A percentile compares a stretch with the other conserved stretches of the same genome.
These are phyloP conservation scores for Lophius piscatorius DNA, from an alignment of 2,113 vertebrate species.

Conservation along the genomic window DNA sequence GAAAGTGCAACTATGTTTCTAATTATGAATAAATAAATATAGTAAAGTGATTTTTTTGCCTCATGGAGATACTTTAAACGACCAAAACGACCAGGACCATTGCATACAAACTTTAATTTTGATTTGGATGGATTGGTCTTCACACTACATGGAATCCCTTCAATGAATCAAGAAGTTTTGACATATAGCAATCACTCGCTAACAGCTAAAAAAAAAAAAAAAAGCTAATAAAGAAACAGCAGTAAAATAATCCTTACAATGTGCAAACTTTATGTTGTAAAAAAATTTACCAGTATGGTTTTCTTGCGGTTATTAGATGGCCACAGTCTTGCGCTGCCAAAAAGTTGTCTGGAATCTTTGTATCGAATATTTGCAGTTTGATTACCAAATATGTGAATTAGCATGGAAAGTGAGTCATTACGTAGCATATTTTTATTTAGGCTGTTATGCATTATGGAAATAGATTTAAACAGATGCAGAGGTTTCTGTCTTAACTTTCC, in stretches of 20 bases:
- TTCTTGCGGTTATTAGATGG: not conserved
- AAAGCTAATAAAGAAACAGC: too few species aligned
- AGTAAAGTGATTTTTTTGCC: too few species aligned
- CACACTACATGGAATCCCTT: too few species aligned
- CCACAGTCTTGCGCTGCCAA: slow-evolving; percentile 36
- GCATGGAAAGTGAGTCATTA: not conserved
- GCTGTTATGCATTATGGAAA: not conserved
- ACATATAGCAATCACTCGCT: too few species aligned
- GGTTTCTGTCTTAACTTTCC: not conserved
- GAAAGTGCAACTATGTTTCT: not conserved
- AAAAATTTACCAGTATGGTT: not conserved
- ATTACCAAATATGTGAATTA: slow-evolving; percentile 22
- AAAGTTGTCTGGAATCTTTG: slow-evolving; percentile 31
- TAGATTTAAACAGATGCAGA: not conserved
- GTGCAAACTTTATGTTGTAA: slow-evolving; percentile 36
- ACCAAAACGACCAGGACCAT: too few species aligned
- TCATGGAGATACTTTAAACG: too few species aligned
- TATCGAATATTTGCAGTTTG: slow-evolving; percentile 39
- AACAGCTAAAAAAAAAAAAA: too few species aligned
- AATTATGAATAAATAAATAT: too few species aligned
- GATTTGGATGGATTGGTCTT: too few species aligned
- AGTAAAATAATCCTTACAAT: not conserved
- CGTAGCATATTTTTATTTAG: not conserved
- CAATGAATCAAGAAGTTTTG: too few species aligned
- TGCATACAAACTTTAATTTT: too few species aligned